A percentile compares a stretch with the other conserved stretches of the same genome.
Evolutionary conservation across 2,797 vertebrate species (phyloP).

Genomic region (Tokudaia muenninki): DNA sequence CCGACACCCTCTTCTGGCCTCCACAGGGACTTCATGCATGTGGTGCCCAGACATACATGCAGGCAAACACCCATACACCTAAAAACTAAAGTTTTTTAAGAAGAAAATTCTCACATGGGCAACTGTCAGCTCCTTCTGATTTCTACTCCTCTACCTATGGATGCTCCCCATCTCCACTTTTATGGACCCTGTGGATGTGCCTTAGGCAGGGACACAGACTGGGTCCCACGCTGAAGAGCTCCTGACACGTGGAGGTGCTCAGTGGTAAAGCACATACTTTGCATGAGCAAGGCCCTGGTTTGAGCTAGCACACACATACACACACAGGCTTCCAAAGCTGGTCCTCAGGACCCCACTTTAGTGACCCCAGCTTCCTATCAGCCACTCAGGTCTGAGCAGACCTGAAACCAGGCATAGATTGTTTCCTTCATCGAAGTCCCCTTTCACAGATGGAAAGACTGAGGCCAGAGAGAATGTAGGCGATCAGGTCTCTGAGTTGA

Average conservation of each 20-base stretch:
- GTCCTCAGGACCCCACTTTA: background rate
- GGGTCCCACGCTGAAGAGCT: background rate
- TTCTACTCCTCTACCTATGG: background rate
- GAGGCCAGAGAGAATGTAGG: background rate
- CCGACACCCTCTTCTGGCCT: background rate
- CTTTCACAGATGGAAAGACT: background rate
- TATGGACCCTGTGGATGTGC: background rate
- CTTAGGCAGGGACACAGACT: background rate
- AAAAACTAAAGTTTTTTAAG: background rate
- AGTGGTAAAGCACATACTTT: background rate
- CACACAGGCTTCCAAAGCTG: background rate
- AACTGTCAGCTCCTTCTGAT: background rate
- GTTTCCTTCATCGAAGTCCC: background rate
- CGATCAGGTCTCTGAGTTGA: background rate
- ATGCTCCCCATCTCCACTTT: fast-evolving
- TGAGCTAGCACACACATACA: background rate
- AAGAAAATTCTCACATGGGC: fast-evolving
- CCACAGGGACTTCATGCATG: background rate
- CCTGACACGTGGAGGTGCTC: background rate
- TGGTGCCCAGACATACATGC: background rate
- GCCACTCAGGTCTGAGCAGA: background rate
- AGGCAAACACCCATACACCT: background rate
- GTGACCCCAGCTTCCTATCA: background rate
- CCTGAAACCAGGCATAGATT: background rate
- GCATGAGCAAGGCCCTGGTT: background rate